Conservation (phyloP, 2,888 invertebrate species). For the Podabrus alpinus region DNA sequence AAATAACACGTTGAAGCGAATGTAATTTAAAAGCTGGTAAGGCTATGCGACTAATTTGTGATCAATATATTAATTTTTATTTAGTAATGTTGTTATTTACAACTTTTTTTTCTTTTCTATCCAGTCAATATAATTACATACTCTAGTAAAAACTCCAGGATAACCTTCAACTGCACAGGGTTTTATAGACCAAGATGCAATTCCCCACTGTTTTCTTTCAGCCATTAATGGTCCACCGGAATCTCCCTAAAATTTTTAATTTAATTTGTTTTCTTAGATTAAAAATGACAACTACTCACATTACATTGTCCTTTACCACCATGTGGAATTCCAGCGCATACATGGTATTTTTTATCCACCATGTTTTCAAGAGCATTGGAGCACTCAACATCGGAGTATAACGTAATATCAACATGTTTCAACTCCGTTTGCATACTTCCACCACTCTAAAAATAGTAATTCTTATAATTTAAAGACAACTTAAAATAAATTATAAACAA, state of each 20-base stretch:
- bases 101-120: slow-evolving; percentile 30
- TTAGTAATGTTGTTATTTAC: no score
- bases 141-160: slow-evolving; percentile 56
- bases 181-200: slow-evolving; percentile 56
- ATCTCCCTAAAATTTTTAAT: slow-evolving; percentile 34
- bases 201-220: slow-evolving; percentile 50
- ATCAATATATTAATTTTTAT: no score
- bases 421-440: slow-evolving; percentile 48
- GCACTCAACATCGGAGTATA: slow-evolving; percentile 44
- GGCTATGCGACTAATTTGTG: no score
- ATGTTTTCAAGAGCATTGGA: slow-evolving; percentile 1
- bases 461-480: background rate
- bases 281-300: slow-evolving; percentile 31
- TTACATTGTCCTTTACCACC: slow-evolving; percentile 43
- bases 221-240: slow-evolving; percentile 55
- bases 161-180: slow-evolving; percentile 53
- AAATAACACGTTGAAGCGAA: no score
- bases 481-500: no score
- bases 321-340: slow-evolving; percentile 54
- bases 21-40: no score
- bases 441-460: slow-evolving; percentile 43
- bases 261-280: background rate
- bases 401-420: slow-evolving; percentile 51
- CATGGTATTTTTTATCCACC: background rate
- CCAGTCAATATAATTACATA: slow-evolving; percentile 46